Conservation (phyloP, 2,888 invertebrate genomes). For the Harpagoxenus sublaevis region DNA sequence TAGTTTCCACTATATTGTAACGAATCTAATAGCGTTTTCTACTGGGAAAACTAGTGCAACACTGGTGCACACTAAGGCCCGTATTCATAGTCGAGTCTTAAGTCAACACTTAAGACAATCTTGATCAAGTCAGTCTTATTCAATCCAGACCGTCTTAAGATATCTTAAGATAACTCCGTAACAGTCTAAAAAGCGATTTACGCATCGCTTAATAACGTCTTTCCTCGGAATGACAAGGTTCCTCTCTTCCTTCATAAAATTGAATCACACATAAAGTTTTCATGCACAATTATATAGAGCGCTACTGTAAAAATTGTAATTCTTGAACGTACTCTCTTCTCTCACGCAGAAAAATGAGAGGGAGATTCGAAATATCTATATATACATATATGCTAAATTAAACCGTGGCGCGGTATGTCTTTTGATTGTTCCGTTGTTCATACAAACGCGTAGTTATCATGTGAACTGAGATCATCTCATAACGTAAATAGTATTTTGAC, state of each 20-base stretch:
- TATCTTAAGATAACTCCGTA: too few relatives aligned
- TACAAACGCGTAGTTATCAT: slow-evolving; percentile 59
- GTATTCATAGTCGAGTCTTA: too few relatives aligned
- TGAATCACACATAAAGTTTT: background rate
- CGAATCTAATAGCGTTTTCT: too few relatives aligned
- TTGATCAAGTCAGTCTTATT: too few relatives aligned
- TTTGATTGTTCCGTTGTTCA: slow-evolving; percentile 38
- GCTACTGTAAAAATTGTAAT: slow-evolving; percentile 5
- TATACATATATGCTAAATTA: background rate
- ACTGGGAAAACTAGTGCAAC: too few relatives aligned
- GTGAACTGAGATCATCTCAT: slow-evolving; percentile 54
- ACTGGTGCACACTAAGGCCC: too few relatives aligned
- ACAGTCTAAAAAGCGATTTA: slow-evolving; percentile 16
- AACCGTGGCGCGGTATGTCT: slow-evolving; percentile 31
- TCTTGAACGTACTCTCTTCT: background rate
- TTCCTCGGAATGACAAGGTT: background rate
- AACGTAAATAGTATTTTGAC: background rate
- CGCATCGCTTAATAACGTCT: slow-evolving; percentile 9
- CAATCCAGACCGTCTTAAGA: too few relatives aligned
- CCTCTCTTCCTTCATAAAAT: slow-evolving; percentile 4
- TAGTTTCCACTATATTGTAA: too few relatives aligned
- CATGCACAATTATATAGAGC: slow-evolving; percentile 2
- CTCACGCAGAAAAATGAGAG: background rate
- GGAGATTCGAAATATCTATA: background rate
- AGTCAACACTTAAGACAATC: too few relatives aligned